Conservation (phyloP, 2,888 invertebrate genomes). For the Pandemis heparana region DNA sequence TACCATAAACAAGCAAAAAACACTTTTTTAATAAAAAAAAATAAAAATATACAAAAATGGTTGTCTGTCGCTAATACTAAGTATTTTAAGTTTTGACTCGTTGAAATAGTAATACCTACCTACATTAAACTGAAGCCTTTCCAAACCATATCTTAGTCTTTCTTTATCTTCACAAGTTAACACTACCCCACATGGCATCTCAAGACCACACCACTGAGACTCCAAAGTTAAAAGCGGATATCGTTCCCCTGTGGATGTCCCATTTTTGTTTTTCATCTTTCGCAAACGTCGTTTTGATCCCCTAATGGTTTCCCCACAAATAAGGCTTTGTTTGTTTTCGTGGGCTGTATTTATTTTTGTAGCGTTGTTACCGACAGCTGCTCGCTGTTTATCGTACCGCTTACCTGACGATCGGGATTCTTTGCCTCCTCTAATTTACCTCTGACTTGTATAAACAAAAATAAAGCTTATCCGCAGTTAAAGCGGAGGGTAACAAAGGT, state of each 20-base stretch:
- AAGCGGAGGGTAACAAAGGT: constrained; percentile 21
- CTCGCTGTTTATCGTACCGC: constrained; percentile 71
- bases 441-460: constrained; percentile 54
- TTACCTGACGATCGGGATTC: constrained; percentile 63
- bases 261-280: constrained; percentile 66
- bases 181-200: background rate
- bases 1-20: no score
- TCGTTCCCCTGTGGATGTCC: constrained; percentile 51
- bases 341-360: constrained; percentile 74
- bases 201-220: constrained; percentile 1
- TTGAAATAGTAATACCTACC: no score
- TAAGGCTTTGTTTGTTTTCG: constrained; percentile 76
- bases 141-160: background rate
- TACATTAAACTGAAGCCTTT: no score
- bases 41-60: no score
- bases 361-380: constrained; percentile 73
- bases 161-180: background rate
- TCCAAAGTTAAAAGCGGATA: constrained; percentile 16
- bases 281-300: constrained; percentile 67
- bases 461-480: constrained; percentile 45
- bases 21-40: no score
- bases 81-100: no score
- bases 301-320: constrained; percentile 78
- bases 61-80: no score
- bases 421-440: constrained; percentile 60